Conservation (phyloP, 2,888 invertebrate genomes). For the Rhamnusium bicolor region DNA sequence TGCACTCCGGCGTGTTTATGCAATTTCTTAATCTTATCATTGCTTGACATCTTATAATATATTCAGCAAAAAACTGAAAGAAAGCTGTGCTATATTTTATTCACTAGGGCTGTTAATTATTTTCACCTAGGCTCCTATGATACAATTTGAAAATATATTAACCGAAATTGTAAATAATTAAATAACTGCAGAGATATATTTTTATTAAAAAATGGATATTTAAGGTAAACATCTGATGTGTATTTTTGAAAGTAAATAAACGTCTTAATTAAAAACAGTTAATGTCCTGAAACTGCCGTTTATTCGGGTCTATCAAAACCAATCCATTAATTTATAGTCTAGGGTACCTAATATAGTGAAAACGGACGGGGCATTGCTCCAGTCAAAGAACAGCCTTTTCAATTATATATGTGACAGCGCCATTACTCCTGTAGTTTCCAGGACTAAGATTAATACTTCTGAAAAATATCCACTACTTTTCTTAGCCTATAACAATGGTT, state of each 20-base stretch:
- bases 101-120: too few species aligned
- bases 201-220: too few species aligned
- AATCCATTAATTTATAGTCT: background rate
- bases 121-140: background rate
- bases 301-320: background rate
- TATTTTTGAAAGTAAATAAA: background rate
- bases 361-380: background rate
- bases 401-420: conserved; percentile 5
- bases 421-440: conserved; percentile 1
- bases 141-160: background rate
- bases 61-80: too few species aligned
- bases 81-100: too few species aligned
- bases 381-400: conserved; percentile 8
- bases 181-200: too few species aligned
- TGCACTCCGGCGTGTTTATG: too few species aligned
- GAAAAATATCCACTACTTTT: conserved; percentile 7
- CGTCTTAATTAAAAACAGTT: background rate
- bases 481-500: background rate
- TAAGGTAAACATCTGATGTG: too few species aligned
- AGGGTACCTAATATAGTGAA: background rate
- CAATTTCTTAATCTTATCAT: too few species aligned
- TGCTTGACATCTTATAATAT: too few species aligned
- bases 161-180: too few species aligned
- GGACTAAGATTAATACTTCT: conserved; percentile 7
- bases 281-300: background rate